Evolutionary conservation across 2,113 vertebrate genomes (phyloP).

Genomic region (Hippocampus guttulatus): DNA sequence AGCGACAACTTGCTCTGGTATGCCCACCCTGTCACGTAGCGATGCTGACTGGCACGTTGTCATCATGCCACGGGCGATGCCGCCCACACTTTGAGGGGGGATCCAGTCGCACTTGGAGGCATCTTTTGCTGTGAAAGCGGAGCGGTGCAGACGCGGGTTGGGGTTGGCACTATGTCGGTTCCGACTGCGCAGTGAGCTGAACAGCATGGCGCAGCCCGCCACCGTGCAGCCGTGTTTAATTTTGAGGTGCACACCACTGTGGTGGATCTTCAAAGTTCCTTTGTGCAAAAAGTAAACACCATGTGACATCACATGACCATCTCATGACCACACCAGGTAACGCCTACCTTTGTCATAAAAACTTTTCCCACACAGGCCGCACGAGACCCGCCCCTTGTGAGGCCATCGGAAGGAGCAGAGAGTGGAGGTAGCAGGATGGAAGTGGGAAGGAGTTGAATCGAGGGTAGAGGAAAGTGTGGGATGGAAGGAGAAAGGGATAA

Average conservation of each 20-base stretch:
- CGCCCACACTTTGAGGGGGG: background rate
- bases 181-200: constrained; percentile 92
- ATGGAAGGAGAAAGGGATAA: constrained; percentile 18
- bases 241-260: constrained; percentile 93
- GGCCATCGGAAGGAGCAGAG: constrained; percentile 23
- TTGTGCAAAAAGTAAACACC: background rate
- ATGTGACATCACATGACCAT: background rate
- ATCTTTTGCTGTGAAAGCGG: constrained; percentile 2
- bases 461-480: background rate
- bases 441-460: background rate
- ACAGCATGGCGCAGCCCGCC: constrained; percentile 90
- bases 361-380: constrained; percentile 89
- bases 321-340: background rate
- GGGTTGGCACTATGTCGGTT: constrained; percentile 96
- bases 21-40: too few relatives aligned
- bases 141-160: constrained; percentile 79
- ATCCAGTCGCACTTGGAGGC: background rate
- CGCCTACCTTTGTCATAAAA: constrained; percentile 90
- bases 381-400: constrained; percentile 86
- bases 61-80: background rate
- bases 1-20: background rate
- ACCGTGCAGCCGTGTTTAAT: constrained; percentile 94
- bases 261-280: constrained; percentile 94
- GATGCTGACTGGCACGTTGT: background rate
- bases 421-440: constrained; percentile 23